Evolutionary conservation across 1,140 invertebrate genomes (phyloP).

Genomic region (Calycopis cecrops): DNA sequence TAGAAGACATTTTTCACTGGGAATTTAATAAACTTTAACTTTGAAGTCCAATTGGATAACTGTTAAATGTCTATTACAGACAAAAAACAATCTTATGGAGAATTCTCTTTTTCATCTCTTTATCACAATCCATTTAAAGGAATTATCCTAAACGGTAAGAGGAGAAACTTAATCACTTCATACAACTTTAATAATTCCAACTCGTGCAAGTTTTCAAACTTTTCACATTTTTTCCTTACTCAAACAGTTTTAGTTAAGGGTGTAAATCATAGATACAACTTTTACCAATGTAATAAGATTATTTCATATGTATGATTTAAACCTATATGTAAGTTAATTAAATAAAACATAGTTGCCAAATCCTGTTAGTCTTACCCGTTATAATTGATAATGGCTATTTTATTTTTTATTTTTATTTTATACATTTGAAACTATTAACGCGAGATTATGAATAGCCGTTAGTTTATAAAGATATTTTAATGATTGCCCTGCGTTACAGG

Average conservation of each 20-base stretch:
- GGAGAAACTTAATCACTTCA: conserved; percentile 22
- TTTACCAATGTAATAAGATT: no score
- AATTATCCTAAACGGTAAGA: conserved; percentile 17
- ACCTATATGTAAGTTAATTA: no score
- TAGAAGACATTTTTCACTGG: neutral
- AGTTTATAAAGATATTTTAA: no score
- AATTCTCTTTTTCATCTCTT: conserved; percentile 16
- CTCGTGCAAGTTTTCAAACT: conserved; percentile 7
- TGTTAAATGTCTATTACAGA: conserved; percentile 3
- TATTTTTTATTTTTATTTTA: no score
- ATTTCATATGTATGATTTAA: no score
- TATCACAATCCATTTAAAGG: conserved; percentile 19
- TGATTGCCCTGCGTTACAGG: no score
- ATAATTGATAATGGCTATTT: no score
- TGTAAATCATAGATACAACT: no score
- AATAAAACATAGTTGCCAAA: no score
- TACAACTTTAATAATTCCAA: conserved; percentile 26
- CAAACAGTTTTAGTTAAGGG: neutral
- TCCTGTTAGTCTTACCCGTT: no score
- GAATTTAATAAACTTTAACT: neutral
- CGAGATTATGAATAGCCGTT: no score
- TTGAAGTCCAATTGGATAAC: conserved; percentile 1
- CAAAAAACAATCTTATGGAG: conserved; percentile 8
- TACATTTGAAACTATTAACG: no score
- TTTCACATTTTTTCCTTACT: conserved; percentile 2